Percentiles rank a stretch among this genome's conserved stretches.
These are phyloP conservation scores for Siderastrea siderea DNA, from an alignment of 92 coral and sea anemone genomes.

Conservation along the genomic window DNA sequence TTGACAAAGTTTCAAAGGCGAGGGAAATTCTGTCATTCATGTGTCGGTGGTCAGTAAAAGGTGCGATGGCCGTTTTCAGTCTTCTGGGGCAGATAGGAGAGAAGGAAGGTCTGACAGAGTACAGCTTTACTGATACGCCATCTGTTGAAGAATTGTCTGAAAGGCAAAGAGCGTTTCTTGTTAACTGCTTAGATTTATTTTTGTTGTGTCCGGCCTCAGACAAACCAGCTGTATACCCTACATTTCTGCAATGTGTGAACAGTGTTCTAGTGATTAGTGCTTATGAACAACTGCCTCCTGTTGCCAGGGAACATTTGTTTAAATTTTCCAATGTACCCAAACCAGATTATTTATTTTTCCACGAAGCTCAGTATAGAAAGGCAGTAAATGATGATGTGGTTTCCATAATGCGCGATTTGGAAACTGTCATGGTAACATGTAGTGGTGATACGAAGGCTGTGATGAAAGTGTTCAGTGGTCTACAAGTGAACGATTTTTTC, in stretches of 20 bases:
- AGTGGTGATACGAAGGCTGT: not conserved
- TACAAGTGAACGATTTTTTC: not conserved
- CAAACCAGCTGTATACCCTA: not conserved
- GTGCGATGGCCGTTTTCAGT: not conserved
- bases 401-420: not conserved
- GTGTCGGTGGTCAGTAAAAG: conserved; percentile 20
- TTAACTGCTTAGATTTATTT: not conserved
- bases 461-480: not conserved
- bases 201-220: not conserved
- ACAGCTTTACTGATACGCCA: not conserved
- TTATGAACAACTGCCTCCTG: not conserved
- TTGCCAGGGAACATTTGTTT: conserved; percentile 2
- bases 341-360: conserved; percentile 1
- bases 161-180: not conserved
- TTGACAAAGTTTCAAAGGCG: not conserved
- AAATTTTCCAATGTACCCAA: not conserved
- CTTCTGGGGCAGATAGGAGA: conserved; percentile 10
- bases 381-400: not conserved
- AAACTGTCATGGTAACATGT: not conserved
- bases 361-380: too few relatives aligned
- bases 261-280: not conserved
- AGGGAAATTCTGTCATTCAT: not conserved
- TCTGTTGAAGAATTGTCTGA: not conserved
- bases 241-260: not conserved
- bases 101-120: conserved; percentile 21